Evolutionary conservation across 1,140 invertebrate genomes (phyloP), one percentile per base, ranked within the genome.

Genomic region (Meloidogyne exigua): DNA sequence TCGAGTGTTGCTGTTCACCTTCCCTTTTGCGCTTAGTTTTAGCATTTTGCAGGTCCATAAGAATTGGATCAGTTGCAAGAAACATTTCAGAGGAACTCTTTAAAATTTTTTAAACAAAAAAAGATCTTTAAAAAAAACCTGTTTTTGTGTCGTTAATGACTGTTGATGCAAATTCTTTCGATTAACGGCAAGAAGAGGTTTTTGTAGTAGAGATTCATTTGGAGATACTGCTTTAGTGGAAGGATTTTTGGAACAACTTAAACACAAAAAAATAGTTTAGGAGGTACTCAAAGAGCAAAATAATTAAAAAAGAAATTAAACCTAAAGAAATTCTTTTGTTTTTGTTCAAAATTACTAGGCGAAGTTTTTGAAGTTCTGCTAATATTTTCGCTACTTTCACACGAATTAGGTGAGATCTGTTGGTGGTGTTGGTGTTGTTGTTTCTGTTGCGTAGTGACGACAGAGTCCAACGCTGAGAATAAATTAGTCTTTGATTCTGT

Each of bases 41-140:
- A 21, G 66, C 68, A n/a, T 66, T 42, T n/a, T 66, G 67, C 12
- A 79, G 18, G 28, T 81, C 80, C 36, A 72, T 79, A 42, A 82
- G 32, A 80, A 82, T 69, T 65, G 80, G 76, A 64, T 80, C 76
- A 57, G 76, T 11, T 4, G 76, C 76, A 18, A 78, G 39, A 32
- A 62, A 73, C 72, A 73, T 73, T 32, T 65, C 72, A 21, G 57
- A 23, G 0, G 72, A 39, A 11, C 28, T 32, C 28, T 32, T 32
- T 32, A 7, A 32, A 32, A 32, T 3, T 32, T n/a, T n/a, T 3
- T 3, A 32, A 32, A 32, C 28, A 32, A 32, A 39, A 39, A 39
- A 39, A 10, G 10, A 39, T 10, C 36, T 32, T 7, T 32, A 32
- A 39, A 39, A 44, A 15, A 44, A 9, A 57, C 49, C 49, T 57